phyloP scores from a whole-genome alignment of 2,113 vertebrate genomes.

The Colinus virginianus region DNA sequence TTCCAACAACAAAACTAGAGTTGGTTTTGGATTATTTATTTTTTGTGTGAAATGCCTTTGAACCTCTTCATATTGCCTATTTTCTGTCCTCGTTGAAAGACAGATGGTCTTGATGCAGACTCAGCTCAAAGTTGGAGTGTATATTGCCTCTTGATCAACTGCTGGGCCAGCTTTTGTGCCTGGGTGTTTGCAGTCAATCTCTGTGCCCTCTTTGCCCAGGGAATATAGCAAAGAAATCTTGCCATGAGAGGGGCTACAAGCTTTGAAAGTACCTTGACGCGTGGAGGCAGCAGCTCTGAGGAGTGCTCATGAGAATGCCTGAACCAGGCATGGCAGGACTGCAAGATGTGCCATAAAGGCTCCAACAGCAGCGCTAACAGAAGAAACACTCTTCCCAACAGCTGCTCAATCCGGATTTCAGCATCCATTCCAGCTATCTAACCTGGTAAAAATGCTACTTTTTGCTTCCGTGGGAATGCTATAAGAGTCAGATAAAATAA shows the following conservation, averaged over 20 bases:
- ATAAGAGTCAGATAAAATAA: not conserved
- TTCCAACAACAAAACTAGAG: not conserved
- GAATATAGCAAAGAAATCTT: not conserved
- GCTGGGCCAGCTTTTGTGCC: not conserved
- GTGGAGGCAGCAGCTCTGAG: rapidly evolving
- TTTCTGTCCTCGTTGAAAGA: not conserved
- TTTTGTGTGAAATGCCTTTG: not conserved
- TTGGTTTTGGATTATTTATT: not conserved
- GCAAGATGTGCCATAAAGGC: not conserved
- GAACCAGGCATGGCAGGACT: not conserved
- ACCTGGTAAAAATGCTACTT: not conserved
- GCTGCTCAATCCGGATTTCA: not conserved
- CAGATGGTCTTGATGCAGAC: not conserved
- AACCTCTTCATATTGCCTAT: not conserved
- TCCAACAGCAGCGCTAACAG: not conserved
- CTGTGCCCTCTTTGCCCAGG: not conserved
- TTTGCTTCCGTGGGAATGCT: not conserved
- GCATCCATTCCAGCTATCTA: not conserved
- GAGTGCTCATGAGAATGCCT: not conserved
- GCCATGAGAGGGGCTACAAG: not conserved
- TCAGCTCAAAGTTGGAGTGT: not conserved
- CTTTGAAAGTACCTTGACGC: not conserved
- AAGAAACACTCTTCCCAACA: not conserved
- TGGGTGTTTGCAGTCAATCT: not conserved
- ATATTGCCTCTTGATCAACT: not conserved